phyloP scores from a whole-genome alignment of 2,888 invertebrate species.

The Meta bourneti region DNA sequence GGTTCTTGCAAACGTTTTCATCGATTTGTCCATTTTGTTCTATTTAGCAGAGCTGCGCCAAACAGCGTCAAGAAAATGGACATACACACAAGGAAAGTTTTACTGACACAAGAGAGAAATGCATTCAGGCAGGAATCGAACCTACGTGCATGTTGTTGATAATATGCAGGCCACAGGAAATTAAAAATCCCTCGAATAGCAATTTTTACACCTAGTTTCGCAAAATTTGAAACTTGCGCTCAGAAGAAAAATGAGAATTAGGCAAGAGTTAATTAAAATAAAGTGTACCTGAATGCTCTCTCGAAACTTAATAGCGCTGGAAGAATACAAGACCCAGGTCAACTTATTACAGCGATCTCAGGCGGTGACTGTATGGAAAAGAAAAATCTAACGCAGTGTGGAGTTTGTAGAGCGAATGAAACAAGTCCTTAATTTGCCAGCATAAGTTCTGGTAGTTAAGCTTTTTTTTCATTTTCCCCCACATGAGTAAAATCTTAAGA shows the following conservation, averaged over 20 bases:
- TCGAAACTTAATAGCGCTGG: background rate
- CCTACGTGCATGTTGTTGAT: no score
- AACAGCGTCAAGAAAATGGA: no score
- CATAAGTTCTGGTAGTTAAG: constrained; percentile 1
- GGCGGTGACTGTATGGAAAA: background rate
- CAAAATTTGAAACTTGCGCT: no score
- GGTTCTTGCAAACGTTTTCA: no score
- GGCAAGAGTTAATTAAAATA: background rate
- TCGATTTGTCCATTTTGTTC: no score
- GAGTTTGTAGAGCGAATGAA: background rate
- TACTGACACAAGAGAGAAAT: no score
- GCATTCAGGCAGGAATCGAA: no score
- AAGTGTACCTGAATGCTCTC: background rate
- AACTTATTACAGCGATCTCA: background rate
- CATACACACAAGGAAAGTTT: no score
- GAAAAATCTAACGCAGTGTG: background rate
- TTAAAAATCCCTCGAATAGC: no score
- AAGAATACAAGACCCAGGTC: background rate
- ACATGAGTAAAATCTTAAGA: constrained; percentile 8
- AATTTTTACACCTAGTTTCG: no score
- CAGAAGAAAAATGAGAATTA: background rate
- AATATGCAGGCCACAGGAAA: no score
- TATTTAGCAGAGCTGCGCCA: no score
- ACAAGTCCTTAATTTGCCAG: background rate
- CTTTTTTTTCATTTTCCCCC: background rate